A percentile compares a stretch with the other conserved stretches of the same genome.
phyloP scores from a whole-genome alignment of 1,140 invertebrate genomes.

The Archegozetes longisetosus region DNA sequence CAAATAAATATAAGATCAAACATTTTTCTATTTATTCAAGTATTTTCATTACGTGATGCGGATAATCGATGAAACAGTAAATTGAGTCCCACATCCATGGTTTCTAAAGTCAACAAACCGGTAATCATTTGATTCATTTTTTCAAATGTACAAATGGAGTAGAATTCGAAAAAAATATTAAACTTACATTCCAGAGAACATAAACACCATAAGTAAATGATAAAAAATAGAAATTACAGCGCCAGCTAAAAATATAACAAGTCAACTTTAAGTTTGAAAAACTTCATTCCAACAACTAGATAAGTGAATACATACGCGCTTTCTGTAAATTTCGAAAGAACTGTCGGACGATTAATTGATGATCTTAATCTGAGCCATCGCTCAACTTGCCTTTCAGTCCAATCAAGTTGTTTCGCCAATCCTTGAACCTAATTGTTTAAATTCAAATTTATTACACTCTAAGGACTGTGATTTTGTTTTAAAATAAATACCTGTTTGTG shows the following conservation, averaged over 20 bases:
- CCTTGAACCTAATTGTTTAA: conserved; percentile 36
- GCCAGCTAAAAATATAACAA: conserved; percentile 45
- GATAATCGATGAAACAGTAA: conserved; percentile 63
- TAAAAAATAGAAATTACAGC: conserved; percentile 67
- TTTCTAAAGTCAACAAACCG: conserved; percentile 38
- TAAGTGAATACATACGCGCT: conserved; percentile 44
- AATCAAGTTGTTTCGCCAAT: conserved; percentile 68
- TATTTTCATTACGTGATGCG: conserved; percentile 33
- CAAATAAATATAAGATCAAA: conserved; percentile 10
- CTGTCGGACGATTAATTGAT: conserved; percentile 67
- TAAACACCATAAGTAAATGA: conserved; percentile 66
- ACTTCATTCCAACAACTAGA: no score
- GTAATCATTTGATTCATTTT: no score
- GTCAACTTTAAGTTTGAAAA: conserved; percentile 14
- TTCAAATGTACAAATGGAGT: conserved; percentile 9
- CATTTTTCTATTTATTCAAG: conserved; percentile 18
- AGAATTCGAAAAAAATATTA: conserved; percentile 1
- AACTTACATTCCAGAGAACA: conserved; percentile 57
- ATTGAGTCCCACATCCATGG: conserved; percentile 86
- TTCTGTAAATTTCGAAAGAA: conserved; percentile 79
- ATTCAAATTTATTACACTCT: no score
- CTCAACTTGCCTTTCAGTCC: conserved; percentile 71
- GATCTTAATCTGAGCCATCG: conserved; percentile 67
- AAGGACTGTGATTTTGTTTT: no score
- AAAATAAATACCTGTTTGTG: conserved; percentile 19